A percentile compares a stretch with the other conserved stretches of the same genome.
Evolutionary conservation across 2,113 vertebrate species (phyloP).

Genomic region (Misgurnus anguillicaudatus): DNA sequence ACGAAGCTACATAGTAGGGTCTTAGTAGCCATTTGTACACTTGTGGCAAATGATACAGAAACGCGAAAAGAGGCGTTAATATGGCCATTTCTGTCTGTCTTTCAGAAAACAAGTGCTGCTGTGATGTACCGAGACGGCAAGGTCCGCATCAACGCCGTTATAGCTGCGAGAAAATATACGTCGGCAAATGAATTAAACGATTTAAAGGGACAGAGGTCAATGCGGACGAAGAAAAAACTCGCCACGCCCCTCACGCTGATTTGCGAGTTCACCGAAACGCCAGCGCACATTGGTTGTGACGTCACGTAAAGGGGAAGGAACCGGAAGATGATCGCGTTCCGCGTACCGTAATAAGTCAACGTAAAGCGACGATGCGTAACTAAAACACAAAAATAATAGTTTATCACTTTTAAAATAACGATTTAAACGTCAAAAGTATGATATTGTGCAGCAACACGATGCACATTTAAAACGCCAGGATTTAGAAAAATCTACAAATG

Average conservation of each 20-base stretch:
- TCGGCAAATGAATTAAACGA: constrained; percentile 30
- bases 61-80: constrained; percentile 83
- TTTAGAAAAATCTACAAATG: neutral
- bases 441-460: no score
- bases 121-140: neutral
- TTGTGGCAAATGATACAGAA: constrained; percentile 86
- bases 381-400: neutral
- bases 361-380: neutral
- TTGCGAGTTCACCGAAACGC: neutral
- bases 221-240: constrained; percentile 51
- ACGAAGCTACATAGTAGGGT: constrained; percentile 87
- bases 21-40: constrained; percentile 89
- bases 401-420: neutral
- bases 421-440: neutral
- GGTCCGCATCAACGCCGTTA: neutral
- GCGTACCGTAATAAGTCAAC: neutral
- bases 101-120: neutral
- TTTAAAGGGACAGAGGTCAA: constrained; percentile 64
- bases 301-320: constrained; percentile 5
- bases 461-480: neutral
- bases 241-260: constrained; percentile 17
- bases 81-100: constrained; percentile 81
- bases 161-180: neutral
- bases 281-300: constrained; percentile 28
- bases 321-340: neutral